A percentile compares a stretch with the other conserved stretches of the same genome.
phyloP scores from a whole-genome alignment of 2,888 invertebrate genomes.

The Heliconius erato region DNA sequence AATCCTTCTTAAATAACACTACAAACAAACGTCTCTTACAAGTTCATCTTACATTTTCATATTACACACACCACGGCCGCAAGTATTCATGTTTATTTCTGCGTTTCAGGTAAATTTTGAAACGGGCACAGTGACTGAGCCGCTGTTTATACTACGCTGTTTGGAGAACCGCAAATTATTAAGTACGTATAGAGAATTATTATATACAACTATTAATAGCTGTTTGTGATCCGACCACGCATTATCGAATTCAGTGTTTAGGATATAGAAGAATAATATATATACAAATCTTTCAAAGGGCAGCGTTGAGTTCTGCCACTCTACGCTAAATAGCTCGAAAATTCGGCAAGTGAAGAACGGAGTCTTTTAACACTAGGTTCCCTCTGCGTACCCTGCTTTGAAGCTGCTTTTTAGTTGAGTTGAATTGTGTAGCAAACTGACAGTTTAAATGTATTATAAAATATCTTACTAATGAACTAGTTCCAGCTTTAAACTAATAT shows the following conservation, averaged over 20 bases:
- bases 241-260: neutral
- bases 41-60: constrained; percentile 17
- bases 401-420: neutral
- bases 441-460: neutral
- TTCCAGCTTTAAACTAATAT: neutral
- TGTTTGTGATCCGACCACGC: neutral
- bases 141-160: constrained; percentile 40
- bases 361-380: neutral
- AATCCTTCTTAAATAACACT: neutral
- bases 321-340: too few relatives aligned
- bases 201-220: neutral
- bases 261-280: neutral
- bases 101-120: constrained; percentile 52
- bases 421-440: neutral
- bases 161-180: constrained; percentile 32
- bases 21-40: neutral
- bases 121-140: constrained; percentile 46
- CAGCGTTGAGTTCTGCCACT: neutral
- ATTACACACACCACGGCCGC: neutral
- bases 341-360: neutral
- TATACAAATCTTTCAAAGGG: neutral
- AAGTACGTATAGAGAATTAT: constrained; percentile 30
- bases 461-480: neutral
- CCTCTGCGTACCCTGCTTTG: neutral
- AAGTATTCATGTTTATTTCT: constrained; percentile 36